Conservation (phyloP, 2,113 vertebrate genomes). For the Promerops cafer region DNA sequence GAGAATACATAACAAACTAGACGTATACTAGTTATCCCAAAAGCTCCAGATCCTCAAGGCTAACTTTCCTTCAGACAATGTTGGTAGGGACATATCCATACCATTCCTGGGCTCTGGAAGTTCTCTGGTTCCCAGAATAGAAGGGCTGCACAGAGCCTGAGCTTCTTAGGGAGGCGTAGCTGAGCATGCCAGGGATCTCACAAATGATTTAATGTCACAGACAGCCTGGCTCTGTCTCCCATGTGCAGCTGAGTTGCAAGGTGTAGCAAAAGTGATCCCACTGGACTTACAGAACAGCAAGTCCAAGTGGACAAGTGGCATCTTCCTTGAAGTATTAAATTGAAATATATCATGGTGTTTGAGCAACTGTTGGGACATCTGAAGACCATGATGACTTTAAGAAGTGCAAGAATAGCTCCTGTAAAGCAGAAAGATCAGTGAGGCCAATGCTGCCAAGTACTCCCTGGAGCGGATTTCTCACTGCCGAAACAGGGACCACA, state of each 20-base stretch:
- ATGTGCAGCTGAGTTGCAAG: background rate
- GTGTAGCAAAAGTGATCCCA: background rate
- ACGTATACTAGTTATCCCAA: background rate
- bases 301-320: rapidly evolving
- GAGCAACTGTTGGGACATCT: background rate
- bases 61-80: background rate
- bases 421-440: background rate
- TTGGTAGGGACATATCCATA: background rate
- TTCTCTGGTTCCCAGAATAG: background rate
- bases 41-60: background rate
- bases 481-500: background rate
- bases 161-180: background rate
- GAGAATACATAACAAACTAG: background rate
- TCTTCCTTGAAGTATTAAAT: background rate
- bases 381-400: background rate
- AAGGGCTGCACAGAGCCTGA: background rate
- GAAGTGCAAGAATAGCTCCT: background rate
- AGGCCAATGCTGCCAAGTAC: background rate
- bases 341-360: background rate
- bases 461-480: background rate
- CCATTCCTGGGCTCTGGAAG: background rate
- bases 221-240: background rate
- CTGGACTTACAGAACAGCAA: background rate
- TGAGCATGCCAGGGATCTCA: background rate
- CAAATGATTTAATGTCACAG: background rate